These are phyloP conservation scores for Labeo catla DNA, from an alignment of 2,113 vertebrate genomes.

Conservation along the genomic window DNA sequence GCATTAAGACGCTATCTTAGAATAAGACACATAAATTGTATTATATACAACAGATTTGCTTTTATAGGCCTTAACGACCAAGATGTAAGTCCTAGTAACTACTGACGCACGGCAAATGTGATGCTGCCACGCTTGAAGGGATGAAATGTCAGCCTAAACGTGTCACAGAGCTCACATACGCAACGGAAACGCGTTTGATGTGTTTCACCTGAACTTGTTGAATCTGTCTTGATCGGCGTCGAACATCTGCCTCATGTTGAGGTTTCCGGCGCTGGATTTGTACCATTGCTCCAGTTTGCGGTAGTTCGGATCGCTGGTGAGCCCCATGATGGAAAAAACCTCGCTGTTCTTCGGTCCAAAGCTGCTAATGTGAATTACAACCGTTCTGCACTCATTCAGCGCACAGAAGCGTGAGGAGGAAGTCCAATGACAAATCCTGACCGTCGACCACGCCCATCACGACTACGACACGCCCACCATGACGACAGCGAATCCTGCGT, in stretches of 20 bases:
- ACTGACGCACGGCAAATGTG: too few species aligned
- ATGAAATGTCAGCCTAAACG: neutral
- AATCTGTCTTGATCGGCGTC: constrained; percentile 85
- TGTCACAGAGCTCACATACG: neutral
- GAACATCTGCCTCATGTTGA: constrained; percentile 89
- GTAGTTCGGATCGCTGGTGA: constrained; percentile 83
- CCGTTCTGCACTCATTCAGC: neutral
- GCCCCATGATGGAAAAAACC: constrained; percentile 73
- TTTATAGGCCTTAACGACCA: neutral
- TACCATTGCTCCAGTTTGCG: constrained; percentile 86
- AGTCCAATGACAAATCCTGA: neutral
- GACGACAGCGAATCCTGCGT: neutral
- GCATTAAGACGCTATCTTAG: neutral
- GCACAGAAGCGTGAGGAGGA: neutral
- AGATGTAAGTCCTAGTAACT: too few species aligned
- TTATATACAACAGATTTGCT: neutral
- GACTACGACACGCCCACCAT: constrained; percentile 6
- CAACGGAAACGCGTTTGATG: neutral
- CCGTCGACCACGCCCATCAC: neutral
- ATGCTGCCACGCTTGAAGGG: neutral
- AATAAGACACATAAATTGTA: neutral
- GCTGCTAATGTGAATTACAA: neutral
- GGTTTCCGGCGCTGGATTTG: constrained; percentile 74
- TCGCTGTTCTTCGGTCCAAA: constrained; percentile 41
- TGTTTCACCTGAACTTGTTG: constrained; percentile 83